Evolutionary conservation across 2,888 invertebrate genomes (phyloP).

Genomic region (Drosophila niveifrons): DNA sequence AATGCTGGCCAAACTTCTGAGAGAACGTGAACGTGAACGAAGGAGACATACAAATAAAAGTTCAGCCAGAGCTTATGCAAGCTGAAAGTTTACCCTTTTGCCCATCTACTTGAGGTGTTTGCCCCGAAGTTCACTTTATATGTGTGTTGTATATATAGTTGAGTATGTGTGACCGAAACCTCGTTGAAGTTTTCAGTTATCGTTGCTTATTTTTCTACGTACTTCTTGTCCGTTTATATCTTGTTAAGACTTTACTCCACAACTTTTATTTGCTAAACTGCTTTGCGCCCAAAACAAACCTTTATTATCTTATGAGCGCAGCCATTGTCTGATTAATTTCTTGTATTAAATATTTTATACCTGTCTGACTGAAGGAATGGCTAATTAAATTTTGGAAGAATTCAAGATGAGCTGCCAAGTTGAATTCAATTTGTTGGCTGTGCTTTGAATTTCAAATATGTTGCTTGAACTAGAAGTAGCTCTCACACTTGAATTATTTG

Average conservation of each 20-base stretch:
- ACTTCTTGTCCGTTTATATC: conserved; percentile 71
- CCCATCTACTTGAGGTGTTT: conserved; percentile 73
- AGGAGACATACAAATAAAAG: conserved; percentile 75
- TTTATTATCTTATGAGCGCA: conserved; percentile 11
- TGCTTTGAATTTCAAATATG: neutral
- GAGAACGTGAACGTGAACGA: conserved; percentile 30
- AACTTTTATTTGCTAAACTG: conserved; percentile 63
- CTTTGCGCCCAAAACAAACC: conserved; percentile 62
- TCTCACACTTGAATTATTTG: neutral
- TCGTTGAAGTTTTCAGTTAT: conserved; percentile 51
- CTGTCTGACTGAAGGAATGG: conserved; percentile 10
- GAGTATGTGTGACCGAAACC: neutral
- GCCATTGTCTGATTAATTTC: conserved; percentile 42
- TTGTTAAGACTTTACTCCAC: conserved; percentile 76
- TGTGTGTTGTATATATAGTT: neutral
- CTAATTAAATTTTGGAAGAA: conserved; percentile 4
- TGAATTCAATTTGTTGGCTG: conserved; percentile 6
- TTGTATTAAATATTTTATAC: neutral
- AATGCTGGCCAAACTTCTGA: conserved; percentile 55
- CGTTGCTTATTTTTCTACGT: conserved; percentile 28
- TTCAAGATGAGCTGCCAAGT: neutral
- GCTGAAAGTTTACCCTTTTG: conserved; percentile 52
- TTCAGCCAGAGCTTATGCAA: conserved; percentile 63
- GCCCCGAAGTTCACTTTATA: conserved; percentile 51
- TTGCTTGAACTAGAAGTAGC: neutral